Evolutionary conservation across 2,888 invertebrate genomes (phyloP).

Genomic region (Chymomyza fuscimana): DNA sequence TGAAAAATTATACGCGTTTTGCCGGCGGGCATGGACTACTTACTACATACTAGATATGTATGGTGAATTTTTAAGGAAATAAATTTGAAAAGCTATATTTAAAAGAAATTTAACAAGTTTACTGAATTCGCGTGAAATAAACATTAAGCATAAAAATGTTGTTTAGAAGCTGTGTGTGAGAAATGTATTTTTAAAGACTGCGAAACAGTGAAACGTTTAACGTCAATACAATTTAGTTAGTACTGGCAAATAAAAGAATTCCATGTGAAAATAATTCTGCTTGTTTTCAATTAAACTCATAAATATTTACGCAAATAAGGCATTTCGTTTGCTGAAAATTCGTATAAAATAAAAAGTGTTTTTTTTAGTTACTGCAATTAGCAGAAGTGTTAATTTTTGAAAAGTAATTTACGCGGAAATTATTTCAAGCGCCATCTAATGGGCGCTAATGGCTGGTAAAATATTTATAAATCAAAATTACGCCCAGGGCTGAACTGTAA

Average conservation of each 20-base stretch:
- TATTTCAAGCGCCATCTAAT: not conserved
- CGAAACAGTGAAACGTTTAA: not conserved
- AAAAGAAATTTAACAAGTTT: not conserved
- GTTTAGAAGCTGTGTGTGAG: not conserved
- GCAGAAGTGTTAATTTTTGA: not conserved
- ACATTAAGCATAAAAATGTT: not conserved
- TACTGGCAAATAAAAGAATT: not conserved
- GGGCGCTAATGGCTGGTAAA: not conserved
- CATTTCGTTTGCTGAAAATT: not conserved
- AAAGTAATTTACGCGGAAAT: not conserved
- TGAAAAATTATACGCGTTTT: not conserved
- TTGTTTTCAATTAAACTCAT: slow-evolving; percentile 22
- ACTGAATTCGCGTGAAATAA: not conserved
- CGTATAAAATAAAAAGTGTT: slow-evolving; percentile 30
- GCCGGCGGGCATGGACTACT: slow-evolving; percentile 1
- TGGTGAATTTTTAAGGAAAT: not conserved
- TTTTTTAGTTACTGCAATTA: slow-evolving; percentile 9
- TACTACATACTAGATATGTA: no score
- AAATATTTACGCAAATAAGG: slow-evolving; percentile 43
- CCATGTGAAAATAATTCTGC: not conserved
- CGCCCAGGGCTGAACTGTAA: not conserved
- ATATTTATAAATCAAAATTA: not conserved
- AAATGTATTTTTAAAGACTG: not conserved
- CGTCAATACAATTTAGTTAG: not conserved
- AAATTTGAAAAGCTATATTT: not conserved